Evolutionary conservation across 2,797 vertebrate species (phyloP).

Genomic region (Eurystomus glaucurus): DNA sequence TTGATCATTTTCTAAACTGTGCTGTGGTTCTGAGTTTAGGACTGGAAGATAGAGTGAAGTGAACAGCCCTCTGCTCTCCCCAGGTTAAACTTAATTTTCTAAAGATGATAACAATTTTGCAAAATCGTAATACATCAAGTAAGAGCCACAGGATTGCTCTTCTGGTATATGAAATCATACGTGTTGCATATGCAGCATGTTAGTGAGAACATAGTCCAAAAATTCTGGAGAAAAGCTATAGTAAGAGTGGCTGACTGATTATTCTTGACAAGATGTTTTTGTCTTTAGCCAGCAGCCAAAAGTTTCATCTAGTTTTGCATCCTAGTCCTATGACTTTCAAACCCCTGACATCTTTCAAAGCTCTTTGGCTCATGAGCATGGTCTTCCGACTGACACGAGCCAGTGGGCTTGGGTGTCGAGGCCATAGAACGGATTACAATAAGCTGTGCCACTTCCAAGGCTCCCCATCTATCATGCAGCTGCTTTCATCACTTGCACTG

Average conservation of each 20-base stretch:
- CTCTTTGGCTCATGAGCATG: background rate
- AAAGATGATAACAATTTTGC: background rate
- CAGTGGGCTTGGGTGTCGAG: background rate
- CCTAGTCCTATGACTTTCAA: background rate
- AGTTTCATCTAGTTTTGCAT: background rate
- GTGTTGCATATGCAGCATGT: background rate
- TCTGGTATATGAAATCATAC: accelerated
- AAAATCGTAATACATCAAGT: background rate
- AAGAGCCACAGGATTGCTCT: background rate
- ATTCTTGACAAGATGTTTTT: conserved; percentile 35
- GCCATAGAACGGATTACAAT: background rate
- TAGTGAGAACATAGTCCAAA: background rate
- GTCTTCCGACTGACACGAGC: background rate
- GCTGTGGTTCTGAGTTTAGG: background rate
- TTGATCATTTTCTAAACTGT: conserved; percentile 10
- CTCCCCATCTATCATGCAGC: conserved; percentile 42
- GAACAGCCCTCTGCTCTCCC: conserved; percentile 1
- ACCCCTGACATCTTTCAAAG: background rate
- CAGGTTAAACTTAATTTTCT: background rate
- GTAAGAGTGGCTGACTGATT: background rate
- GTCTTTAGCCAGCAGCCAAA: conserved; percentile 24
- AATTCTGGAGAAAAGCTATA: background rate
- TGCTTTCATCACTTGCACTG: background rate
- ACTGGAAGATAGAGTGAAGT: background rate
- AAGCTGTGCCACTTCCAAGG: conserved; percentile 23